Evolutionary conservation across 2,888 invertebrate species (phyloP).

Genomic region (Dolichopus griseipennis): DNA sequence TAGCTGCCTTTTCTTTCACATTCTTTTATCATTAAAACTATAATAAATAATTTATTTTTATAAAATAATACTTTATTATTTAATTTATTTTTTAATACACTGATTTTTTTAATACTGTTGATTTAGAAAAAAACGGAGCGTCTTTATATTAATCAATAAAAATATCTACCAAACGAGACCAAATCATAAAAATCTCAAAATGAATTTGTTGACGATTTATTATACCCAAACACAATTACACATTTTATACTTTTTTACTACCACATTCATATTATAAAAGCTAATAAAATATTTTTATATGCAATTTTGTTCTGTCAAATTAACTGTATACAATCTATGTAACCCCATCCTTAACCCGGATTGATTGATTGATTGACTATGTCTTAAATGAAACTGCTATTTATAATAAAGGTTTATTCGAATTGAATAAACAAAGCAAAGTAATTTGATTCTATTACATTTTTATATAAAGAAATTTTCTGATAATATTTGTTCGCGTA

Average conservation of each 20-base stretch:
- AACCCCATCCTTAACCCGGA: background rate
- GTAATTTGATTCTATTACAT: too few relatives aligned
- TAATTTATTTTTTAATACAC: slow-evolving; percentile 1
- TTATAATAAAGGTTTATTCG: too few relatives aligned
- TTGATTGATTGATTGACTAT: too few relatives aligned
- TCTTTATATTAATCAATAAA: slow-evolving; percentile 3
- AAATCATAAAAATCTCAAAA: slow-evolving; percentile 6
- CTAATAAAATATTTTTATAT: background rate
- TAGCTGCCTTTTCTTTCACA: background rate
- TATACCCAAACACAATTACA: slow-evolving; percentile 4
- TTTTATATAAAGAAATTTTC: too few relatives aligned
- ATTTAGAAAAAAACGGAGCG: slow-evolving; percentile 1
- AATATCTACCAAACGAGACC: slow-evolving; percentile 6
- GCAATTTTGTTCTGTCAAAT: background rate
- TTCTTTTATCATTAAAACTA: background rate
- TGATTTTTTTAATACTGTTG: background rate
- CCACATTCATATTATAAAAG: background rate
- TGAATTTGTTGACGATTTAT: slow-evolving; percentile 5
- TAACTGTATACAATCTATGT: background rate
- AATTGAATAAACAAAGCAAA: too few relatives aligned
- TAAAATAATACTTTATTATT: background rate
- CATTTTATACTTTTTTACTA: background rate
- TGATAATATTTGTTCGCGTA: too few relatives aligned
- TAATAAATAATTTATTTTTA: background rate
- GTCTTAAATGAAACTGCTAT: too few relatives aligned